Percentiles rank a stretch among this genome's conserved stretches.
Conservation (phyloP, 2,113 vertebrate genomes). For the Clarias batrachus region DNA sequence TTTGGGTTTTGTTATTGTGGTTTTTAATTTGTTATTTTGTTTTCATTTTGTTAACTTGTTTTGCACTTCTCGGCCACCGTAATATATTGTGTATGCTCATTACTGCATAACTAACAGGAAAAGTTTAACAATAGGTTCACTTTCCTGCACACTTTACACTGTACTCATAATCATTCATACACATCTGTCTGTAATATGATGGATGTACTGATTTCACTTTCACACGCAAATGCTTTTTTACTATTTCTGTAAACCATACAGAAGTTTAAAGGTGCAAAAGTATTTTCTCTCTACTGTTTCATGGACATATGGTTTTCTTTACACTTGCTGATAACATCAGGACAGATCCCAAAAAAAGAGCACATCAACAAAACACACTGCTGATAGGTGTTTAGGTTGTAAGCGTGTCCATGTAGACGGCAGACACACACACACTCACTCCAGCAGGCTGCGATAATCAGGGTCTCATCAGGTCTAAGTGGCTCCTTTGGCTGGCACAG, state of each 20-base stretch:
- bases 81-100: neutral
- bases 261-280: slow-evolving; percentile 31
- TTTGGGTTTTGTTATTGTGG: too few species aligned
- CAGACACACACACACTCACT: slow-evolving; percentile 61
- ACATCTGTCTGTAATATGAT: neutral
- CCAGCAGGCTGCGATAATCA: slow-evolving; percentile 62
- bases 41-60: too few species aligned
- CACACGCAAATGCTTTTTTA: neutral
- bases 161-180: slow-evolving; percentile 1
- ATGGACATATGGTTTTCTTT: slow-evolving; percentile 40
- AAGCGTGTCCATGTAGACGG: slow-evolving; percentile 55
- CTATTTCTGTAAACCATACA: slow-evolving; percentile 29
- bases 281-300: slow-evolving; percentile 28
- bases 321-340: slow-evolving; percentile 46
- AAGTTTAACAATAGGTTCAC: too few species aligned
- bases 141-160: neutral
- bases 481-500: slow-evolving; percentile 55
- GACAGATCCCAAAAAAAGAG: slow-evolving; percentile 40
- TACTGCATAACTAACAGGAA: neutral
- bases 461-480: slow-evolving; percentile 56
- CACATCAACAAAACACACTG: neutral
- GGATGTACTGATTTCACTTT: slow-evolving; percentile 30
- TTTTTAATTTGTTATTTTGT: too few species aligned
- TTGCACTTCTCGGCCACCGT: too few species aligned
- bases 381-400: slow-evolving; percentile 36